These are phyloP conservation scores for Selene dorsalis DNA, from an alignment of 2,797 vertebrate genomes.

Conservation along the genomic window DNA sequence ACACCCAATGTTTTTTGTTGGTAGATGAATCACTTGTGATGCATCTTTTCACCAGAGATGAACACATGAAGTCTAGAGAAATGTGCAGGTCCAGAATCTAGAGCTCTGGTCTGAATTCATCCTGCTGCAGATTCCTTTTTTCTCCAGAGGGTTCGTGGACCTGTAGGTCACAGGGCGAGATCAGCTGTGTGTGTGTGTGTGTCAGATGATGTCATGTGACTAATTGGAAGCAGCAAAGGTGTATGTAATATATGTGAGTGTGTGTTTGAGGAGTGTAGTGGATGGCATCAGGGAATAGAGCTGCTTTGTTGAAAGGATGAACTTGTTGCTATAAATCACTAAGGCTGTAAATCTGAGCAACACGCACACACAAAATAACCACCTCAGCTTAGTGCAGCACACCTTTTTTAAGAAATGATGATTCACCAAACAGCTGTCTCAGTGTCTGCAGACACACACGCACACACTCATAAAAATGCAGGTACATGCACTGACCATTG, in stretches of 20 bases:
- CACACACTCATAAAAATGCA: too few species aligned
- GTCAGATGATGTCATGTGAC: conserved; percentile 41
- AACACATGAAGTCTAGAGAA: neutral
- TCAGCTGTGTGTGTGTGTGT: neutral
- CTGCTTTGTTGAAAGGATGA: conserved; percentile 34
- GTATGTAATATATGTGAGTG: neutral
- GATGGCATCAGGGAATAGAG: conserved; percentile 4
- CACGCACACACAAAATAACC: neutral
- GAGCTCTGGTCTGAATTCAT: neutral
- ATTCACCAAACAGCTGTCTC: conserved; percentile 35
- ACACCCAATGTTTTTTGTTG: conserved; percentile 14
- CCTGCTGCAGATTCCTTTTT: conserved; percentile 33
- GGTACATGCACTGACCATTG: too few species aligned
- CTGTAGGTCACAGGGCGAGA: conserved; percentile 24
- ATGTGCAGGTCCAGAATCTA: neutral
- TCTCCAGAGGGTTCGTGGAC: conserved; percentile 32
- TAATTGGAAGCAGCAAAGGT: conserved; percentile 48
- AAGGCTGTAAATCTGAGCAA: conserved; percentile 13
- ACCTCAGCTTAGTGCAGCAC: conserved; percentile 8
- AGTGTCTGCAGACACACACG: neutral
- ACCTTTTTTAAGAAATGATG: conserved; percentile 21
- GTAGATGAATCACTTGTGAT: conserved; percentile 10
- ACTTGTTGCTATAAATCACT: conserved; percentile 31
- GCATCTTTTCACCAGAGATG: neutral
- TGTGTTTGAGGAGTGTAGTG: conserved; percentile 12